phyloP scores from a whole-genome alignment of 2,888 invertebrate species.

The Diadromus collaris region DNA sequence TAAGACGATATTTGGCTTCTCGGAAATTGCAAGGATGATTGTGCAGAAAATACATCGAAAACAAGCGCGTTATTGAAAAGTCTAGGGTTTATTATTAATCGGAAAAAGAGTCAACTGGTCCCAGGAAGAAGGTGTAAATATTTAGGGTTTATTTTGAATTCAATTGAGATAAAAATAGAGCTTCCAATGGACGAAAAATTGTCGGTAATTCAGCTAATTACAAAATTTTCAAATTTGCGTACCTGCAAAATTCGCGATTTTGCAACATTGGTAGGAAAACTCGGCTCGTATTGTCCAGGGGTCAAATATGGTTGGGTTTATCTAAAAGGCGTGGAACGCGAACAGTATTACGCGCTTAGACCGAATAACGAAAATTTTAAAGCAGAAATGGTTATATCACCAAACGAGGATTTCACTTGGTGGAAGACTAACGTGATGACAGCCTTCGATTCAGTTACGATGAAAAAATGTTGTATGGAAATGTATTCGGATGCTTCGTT shows the following conservation, averaged over 20 bases:
- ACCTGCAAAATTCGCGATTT: constrained; percentile 49
- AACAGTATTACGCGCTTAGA: constrained; percentile 36
- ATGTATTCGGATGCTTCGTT: constrained; percentile 31
- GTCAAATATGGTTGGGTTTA: constrained; percentile 49
- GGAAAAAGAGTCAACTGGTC: constrained; percentile 7
- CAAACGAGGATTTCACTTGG: constrained; percentile 37
- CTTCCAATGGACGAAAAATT: constrained; percentile 37
- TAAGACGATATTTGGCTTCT: constrained; percentile 36
- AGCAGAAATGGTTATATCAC: constrained; percentile 37
- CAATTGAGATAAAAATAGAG: constrained; percentile 43
- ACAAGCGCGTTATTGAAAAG: constrained; percentile 16
- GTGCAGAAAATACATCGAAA: constrained; percentile 19
- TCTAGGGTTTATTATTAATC: constrained; percentile 30
- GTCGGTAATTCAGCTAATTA: constrained; percentile 12
- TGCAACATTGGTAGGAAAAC: constrained; percentile 39
- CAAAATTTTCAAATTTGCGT: constrained; percentile 18
- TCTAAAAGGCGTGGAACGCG: constrained; percentile 52
- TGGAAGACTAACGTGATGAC: constrained; percentile 31
- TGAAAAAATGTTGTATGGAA: constrained; percentile 25
- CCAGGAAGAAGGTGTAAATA: constrained; percentile 37
- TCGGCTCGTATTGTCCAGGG: constrained; percentile 48
- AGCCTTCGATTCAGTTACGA: constrained; percentile 11
- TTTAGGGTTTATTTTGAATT: constrained; percentile 44
- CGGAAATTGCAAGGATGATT: constrained; percentile 4
- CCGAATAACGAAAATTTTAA: constrained; percentile 35